phyloP scores from a whole-genome alignment of 2,888 invertebrate genomes.

The Dinocampus coccinellae region DNA sequence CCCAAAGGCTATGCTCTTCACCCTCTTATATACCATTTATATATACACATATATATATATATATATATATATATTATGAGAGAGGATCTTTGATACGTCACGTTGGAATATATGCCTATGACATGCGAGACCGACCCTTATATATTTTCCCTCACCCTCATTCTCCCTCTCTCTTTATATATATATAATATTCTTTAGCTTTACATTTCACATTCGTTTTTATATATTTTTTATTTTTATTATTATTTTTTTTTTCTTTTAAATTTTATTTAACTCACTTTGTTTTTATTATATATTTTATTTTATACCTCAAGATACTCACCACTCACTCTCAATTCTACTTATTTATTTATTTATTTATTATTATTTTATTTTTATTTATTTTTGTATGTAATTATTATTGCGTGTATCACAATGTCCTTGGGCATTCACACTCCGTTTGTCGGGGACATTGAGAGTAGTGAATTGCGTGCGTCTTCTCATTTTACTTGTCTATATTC shows the following conservation, averaged over 20 bases:
- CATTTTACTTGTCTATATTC: background rate
- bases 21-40: background rate
- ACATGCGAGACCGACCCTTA: constrained; percentile 28
- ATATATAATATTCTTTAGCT: background rate
- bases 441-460: constrained; percentile 1
- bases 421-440: constrained; percentile 19
- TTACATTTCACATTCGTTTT: background rate
- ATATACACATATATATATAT: too few species aligned
- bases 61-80: background rate
- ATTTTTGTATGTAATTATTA: background rate
- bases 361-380: background rate
- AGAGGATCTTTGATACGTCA: constrained; percentile 33
- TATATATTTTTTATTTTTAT: background rate
- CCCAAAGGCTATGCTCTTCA: constrained; percentile 22
- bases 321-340: background rate
- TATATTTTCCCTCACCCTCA: constrained; percentile 24
- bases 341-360: background rate
- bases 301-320: too few species aligned
- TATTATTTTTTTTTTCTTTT: background rate
- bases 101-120: constrained; percentile 18
- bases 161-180: background rate
- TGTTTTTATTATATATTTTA: background rate
- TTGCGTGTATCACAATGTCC: background rate
- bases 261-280: background rate
- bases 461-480: background rate